Evolutionary conservation across 2,888 invertebrate species (phyloP).

Genomic region (Netelia fuscicornis): DNA sequence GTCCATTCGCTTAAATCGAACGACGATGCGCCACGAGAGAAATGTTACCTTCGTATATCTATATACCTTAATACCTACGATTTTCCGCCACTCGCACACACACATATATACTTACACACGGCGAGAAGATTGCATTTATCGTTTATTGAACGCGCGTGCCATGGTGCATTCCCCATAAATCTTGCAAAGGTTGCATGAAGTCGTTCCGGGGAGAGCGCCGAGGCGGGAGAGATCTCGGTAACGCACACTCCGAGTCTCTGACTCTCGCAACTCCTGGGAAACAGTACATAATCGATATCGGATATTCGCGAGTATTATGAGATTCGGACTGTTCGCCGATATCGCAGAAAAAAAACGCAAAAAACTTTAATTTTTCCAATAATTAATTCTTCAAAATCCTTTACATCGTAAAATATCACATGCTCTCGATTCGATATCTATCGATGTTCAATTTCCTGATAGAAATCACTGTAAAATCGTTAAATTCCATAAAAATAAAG

Average conservation of each 20-base stretch:
- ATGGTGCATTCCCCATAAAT: constrained; percentile 62
- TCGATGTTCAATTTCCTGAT: neutral
- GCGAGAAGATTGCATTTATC: constrained; percentile 54
- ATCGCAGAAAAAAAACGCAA: too few species aligned
- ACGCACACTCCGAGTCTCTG: constrained; percentile 32
- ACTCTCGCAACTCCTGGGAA: constrained; percentile 47
- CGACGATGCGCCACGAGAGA: constrained; percentile 13
- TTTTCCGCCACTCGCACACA: constrained; percentile 31
- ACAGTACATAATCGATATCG: constrained; percentile 62
- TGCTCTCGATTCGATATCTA: neutral
- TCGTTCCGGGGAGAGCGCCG: constrained; percentile 55
- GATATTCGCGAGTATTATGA: constrained; percentile 53
- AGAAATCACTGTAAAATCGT: neutral
- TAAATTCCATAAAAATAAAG: neutral
- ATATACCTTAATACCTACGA: constrained; percentile 29
- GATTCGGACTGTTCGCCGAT: constrained; percentile 32
- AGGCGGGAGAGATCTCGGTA: constrained; percentile 44
- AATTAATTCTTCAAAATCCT: neutral
- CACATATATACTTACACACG: constrained; percentile 1
- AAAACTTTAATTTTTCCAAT: neutral
- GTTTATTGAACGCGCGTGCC: constrained; percentile 67
- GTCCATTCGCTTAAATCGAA: constrained; percentile 41
- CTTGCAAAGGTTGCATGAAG: constrained; percentile 65
- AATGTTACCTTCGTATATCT: constrained; percentile 21
- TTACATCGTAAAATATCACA: too few species aligned